A percentile compares a stretch with the other conserved stretches of the same genome.
phyloP scores from a whole-genome alignment of 1,140 invertebrate genomes.

The Tetragonula clypearis region DNA sequence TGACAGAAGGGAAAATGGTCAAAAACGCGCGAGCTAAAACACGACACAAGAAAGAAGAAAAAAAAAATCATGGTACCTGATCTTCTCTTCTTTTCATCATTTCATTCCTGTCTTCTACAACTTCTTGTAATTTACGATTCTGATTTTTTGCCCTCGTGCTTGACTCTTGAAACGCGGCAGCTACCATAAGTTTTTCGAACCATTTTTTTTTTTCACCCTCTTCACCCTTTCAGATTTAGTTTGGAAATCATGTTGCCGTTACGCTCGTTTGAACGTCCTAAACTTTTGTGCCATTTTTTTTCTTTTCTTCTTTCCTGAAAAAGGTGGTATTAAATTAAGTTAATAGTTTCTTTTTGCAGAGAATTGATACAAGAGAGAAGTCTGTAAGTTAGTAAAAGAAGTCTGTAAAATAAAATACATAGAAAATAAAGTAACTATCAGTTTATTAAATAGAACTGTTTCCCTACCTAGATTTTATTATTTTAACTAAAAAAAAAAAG shows the following conservation, averaged over 20 bases:
- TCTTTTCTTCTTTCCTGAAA: not conserved
- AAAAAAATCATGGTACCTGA: slow-evolving; percentile 27
- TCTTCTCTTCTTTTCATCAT: not conserved
- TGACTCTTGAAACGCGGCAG: not conserved
- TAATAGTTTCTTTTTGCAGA: too few relatives aligned
- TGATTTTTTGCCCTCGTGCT: slow-evolving; percentile 39
- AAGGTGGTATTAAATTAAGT: not conserved
- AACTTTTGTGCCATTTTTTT: not conserved
- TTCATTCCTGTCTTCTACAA: not conserved
- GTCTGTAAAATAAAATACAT: too few relatives aligned
- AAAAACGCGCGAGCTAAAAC: not conserved
- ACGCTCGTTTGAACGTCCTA: not conserved
- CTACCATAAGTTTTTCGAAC: not conserved
- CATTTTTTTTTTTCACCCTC: not conserved
- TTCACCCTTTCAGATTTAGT: not conserved
- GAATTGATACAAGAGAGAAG: too few relatives aligned
- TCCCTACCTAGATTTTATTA: too few relatives aligned
- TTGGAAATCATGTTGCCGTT: too few relatives aligned
- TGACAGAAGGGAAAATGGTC: not conserved
- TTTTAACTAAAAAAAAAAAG: too few relatives aligned
- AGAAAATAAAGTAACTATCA: too few relatives aligned
- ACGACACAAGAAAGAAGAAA: not conserved
- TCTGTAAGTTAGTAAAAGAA: too few relatives aligned
- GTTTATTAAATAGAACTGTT: too few relatives aligned
- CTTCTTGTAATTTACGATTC: slow-evolving; percentile 44